Base-by-base conservation (phyloP, 2,113 vertebrate genomes). In the Seriola dumerili region DNA sequence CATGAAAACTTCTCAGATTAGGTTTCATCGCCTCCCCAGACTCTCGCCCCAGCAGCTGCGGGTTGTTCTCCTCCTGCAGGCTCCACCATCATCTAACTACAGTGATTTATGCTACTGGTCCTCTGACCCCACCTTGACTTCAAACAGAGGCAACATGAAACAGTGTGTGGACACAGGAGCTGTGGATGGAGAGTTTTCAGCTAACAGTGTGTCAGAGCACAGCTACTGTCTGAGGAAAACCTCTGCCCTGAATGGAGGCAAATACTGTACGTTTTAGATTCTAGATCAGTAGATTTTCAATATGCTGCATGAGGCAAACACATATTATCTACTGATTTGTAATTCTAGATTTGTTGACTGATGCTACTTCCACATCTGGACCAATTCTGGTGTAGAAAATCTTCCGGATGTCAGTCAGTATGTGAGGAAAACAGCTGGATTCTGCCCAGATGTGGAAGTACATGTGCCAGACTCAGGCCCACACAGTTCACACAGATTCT, bases 91-190 rank as follows among this genome's bases (percentile, higher is more conserved):
- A 81, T 83, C 94, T 86, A 90, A 89, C 90, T 82, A 82, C 86
- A 83, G 86, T 97, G 96, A 98, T 97, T 97, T 96, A 96, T 96
- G 95, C 94, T 92, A 67, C 42, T 87, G 93, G 93, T 95, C 94
- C 93, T 92, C 91, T 96, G 95, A 96, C 96, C 96, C 93, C 88
- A 78, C 48, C 34, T 85, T 93, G 92, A 95, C 96, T 96, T 96
- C 87, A 93, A 95, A 93, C 90, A 90, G 90, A 57, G 13, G 76
- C 90, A 90, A 92, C 94, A 89, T 93, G 94, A 96, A 96, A 71
- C 92, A 66, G 76, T 78, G 3, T 1, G 57, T 55, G 69, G 73
- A 65, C 58, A 19, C 13, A 40, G 17, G 64, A 83, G 65, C 19
- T 68, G 58, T 70, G 65, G 64, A 78, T 36, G 66, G 50, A 75